phyloP scores from a whole-genome alignment of 2,797 vertebrate genomes.

The Enteromius treurensis region DNA sequence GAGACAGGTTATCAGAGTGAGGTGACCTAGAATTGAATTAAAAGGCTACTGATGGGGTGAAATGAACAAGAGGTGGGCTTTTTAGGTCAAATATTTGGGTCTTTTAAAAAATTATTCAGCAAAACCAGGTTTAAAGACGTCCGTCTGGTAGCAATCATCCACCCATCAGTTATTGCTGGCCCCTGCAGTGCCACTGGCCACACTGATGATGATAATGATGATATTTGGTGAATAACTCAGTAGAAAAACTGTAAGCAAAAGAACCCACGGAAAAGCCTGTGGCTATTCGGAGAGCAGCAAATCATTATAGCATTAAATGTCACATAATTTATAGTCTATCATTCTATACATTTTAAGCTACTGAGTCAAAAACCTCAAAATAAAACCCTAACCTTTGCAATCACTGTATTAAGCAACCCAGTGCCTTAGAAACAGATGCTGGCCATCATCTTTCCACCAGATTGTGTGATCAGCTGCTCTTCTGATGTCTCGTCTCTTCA shows the following conservation, averaged over 20 bases:
- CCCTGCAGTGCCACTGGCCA: background rate
- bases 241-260: conserved; percentile 1
- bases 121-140: conserved; percentile 1
- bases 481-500: conserved; percentile 44
- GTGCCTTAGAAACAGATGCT: background rate
- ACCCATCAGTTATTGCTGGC: conserved; percentile 1
- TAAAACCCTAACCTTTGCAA: conserved; percentile 46
- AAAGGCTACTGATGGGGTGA: conserved; percentile 4
- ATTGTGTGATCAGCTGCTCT: conserved; percentile 57
- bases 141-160: background rate
- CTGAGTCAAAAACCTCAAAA: conserved; percentile 1
- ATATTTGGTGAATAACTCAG: background rate
- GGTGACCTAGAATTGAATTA: conserved; percentile 39
- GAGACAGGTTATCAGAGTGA: conserved; percentile 15
- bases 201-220: background rate
- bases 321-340: conserved; percentile 22
- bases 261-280: conserved; percentile 7
- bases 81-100: background rate
- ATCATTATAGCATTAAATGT: conserved; percentile 18
- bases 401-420: conserved; percentile 35
- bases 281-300: conserved; percentile 12
- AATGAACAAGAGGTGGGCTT: conserved; percentile 8
- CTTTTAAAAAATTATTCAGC: conserved; percentile 1
- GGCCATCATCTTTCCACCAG: conserved; percentile 45
- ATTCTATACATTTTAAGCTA: conserved; percentile 38